Evolutionary conservation across 2,113 vertebrate species (phyloP), one percentile per base, ranked within the genome.

Genomic region (Noctilio leporinus): DNA sequence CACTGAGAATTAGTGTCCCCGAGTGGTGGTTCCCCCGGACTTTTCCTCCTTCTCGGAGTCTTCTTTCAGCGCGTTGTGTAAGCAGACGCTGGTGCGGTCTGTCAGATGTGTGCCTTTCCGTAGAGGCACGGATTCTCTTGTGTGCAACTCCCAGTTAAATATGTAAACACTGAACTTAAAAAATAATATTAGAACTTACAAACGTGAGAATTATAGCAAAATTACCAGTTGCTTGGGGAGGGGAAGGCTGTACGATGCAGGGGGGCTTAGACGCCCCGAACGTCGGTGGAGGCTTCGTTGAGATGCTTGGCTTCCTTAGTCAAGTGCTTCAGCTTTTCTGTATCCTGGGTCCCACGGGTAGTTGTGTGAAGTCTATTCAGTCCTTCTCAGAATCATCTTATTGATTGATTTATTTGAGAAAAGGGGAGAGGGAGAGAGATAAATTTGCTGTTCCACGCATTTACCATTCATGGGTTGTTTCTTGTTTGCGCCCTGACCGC

Each of bases 1-100:
- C 99, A 97, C 95, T 98, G 97, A 96, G 98, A 98, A 99, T 99
- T 98, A 99, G 97, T 95, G 98, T 98, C 98, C 97, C 78, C 92
- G 93, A 97, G 97, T 97, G 98, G 96, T 96, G 97, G 86, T 97
- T 98, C 97, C 98, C 98, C 98, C 97, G 97, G 97, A 64, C 96
- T 96, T 95, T 91, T 95, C 93, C 95, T 89, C 95, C 81, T 75
- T 67, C 95, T 94, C 96, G 78, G 96, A 96, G 67, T 97, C 97
- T 97, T 95, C 95, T 97, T 96, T 96, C 94, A 91, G 96, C 97
- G 96, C 92, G 69, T 62, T 89, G 96, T 92, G 65, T 88, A 83
- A 93, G 83, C 33, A 65, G 85, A 85, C 14, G 53, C 20, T 67
- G 47, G 19, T 59, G 24, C 76, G 70, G 76, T 64, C 69, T 26